A percentile compares a stretch with the other conserved stretches of the same genome.
Evolutionary conservation across 2,888 invertebrate genomes (phyloP).

Genomic region (Platycheirus albimanus): DNA sequence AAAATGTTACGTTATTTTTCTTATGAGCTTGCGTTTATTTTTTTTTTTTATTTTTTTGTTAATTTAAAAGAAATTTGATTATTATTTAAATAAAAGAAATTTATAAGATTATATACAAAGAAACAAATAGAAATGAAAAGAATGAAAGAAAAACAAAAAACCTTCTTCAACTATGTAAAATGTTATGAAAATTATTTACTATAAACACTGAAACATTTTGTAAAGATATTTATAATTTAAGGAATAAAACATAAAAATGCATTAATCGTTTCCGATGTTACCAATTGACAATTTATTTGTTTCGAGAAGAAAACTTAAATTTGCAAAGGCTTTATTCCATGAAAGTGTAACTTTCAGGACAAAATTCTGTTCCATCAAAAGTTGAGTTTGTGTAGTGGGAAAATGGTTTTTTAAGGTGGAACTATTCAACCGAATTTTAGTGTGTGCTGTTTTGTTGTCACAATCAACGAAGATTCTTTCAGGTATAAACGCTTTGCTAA

Average conservation of each 20-base stretch:
- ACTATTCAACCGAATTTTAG: too few species aligned
- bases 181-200: conserved; percentile 73
- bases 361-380: too few species aligned
- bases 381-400: too few species aligned
- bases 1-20: conserved; percentile 48
- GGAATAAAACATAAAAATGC: conserved; percentile 70
- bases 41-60: conserved; percentile 46
- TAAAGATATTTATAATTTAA: conserved; percentile 74
- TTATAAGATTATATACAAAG: conserved; percentile 69
- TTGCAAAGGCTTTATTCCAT: too few species aligned
- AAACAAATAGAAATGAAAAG: conserved; percentile 28
- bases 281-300: conserved; percentile 28
- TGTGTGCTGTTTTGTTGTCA: too few species aligned
- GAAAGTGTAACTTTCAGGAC: too few species aligned
- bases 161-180: conserved; percentile 73
- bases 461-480: too few species aligned
- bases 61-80: conserved; percentile 45
- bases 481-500: too few species aligned
- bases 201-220: conserved; percentile 66
- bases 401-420: too few species aligned
- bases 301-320: too few species aligned
- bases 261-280: conserved; percentile 66
- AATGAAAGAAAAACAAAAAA: conserved; percentile 36
- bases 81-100: conserved; percentile 65
- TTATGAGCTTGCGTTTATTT: conserved; percentile 54